A percentile compares a stretch with the other conserved stretches of the same genome.
Conservation (phyloP, 30 jellyfish, hydroid and myxozoan species). For the Mastigias papua region DNA sequence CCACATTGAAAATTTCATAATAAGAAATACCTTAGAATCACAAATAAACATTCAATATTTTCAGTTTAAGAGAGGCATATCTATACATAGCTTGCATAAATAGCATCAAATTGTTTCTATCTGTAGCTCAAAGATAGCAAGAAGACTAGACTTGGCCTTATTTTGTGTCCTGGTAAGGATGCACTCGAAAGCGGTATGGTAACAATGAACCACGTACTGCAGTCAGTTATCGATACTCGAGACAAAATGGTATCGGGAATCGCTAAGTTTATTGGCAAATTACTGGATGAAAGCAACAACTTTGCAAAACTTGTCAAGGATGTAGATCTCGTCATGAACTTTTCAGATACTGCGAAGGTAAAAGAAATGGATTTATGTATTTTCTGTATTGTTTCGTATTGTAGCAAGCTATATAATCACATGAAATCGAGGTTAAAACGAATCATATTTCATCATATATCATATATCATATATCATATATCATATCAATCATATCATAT, state of each 20-base stretch:
- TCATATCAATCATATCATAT: too few species aligned
- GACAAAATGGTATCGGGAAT: constrained; percentile 77
- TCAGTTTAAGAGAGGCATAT: too few species aligned
- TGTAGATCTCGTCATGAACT: constrained; percentile 47
- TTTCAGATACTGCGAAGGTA: constrained; percentile 76
- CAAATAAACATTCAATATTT: too few species aligned
- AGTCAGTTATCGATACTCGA: constrained; percentile 65
- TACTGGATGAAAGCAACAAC: constrained; percentile 66
- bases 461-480: too few species aligned
- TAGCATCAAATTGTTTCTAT: neutral
- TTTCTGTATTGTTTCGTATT: too few species aligned
- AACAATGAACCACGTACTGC: constrained; percentile 62
- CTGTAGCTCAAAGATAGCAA: constrained; percentile 47
- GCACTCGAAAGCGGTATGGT: neutral
- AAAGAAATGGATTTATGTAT: too few species aligned
- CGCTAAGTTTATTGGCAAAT: constrained; percentile 69
- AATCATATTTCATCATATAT: too few species aligned
- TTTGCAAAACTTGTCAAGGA: constrained; percentile 31
- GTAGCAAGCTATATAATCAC: too few species aligned
- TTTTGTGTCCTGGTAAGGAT: constrained; percentile 49
- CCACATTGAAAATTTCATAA: too few species aligned
- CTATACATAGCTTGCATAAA: too few species aligned
- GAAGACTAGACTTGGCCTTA: constrained; percentile 54
- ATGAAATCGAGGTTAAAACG: too few species aligned
- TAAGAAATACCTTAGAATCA: too few species aligned